Base-by-base conservation (phyloP, 2,888 invertebrate species). In the Pegoplata infirma region DNA sequence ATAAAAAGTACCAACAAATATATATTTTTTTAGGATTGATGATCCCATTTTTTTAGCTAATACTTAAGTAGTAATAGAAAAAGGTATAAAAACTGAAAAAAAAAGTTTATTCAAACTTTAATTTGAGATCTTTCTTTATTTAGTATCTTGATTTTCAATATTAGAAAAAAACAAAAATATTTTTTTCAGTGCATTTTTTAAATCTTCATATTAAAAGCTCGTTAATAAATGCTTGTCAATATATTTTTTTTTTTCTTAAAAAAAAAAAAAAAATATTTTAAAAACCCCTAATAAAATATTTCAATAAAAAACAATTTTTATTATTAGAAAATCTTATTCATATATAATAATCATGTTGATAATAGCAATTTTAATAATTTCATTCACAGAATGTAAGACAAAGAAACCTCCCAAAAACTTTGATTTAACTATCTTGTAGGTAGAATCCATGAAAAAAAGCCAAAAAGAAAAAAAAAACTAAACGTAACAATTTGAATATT, bases 171-270 rank as follows among this genome's bases (percentile, higher is more conserved):
- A n/a, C n/a, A n/a, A n/a, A n/a, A n/a, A n/a, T n/a, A 51, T 55
- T 66, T 16, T 21, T 69, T 8, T 17, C 69, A 19, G 59, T 61
- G 69, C 53, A 53, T 58, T 36, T 32, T 21, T 36, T 3, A 25
- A 17, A 23, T 36, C 49, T 51, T 23, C 59, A 69, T 44, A 71
- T 71, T 71, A 71, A 71, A 71, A 71, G 28, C 61, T 71, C 61
- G 53, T 71, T 71, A 61, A 53, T 71, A 61, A 71, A 53, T 28
- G 53, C 28, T n/a, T 53, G 46, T 53, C 53, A 66, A 66, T 51
- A 56, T n/a, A n/a, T n/a, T n/a, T 51, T 44, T 44, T 16, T 47
- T 56, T 28, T 59, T 59, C 10, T n/a, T n/a, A n/a, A n/a, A n/a
- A n/a, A n/a, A n/a, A n/a, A n/a, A 49, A 67, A 56, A 32, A 16